Base-by-base conservation (phyloP, 2,113 vertebrate species). In the Cranoglanis bouderius region DNA sequence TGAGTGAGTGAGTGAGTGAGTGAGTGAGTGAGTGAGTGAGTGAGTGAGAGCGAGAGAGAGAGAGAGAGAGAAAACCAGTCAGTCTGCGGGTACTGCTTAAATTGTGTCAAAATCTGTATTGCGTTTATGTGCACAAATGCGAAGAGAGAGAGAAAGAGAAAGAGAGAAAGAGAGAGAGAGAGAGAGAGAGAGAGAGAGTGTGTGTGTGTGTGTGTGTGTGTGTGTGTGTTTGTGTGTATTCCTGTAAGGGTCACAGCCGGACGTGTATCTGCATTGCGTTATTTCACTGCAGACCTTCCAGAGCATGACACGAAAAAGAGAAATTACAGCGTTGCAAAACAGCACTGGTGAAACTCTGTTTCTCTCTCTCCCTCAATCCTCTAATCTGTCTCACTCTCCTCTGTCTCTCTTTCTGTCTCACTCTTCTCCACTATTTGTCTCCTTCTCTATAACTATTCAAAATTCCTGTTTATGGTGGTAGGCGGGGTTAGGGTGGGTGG, bases 251-350 rank as follows among this genome's bases (percentile, higher is more conserved):
- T 85, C 78, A 84, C 89, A 70, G 29, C 49, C 21, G 55, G 53
- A 51, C n/a, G 3, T 61, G 29, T 87, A 67, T 88, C 87, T 90
- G 51, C 55, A 86, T 51, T 59, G 61, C 81, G 38, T 61, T 46
- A 75, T 18, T 78, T 51, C 65, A 57, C n/a, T 85, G n/a, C 19
- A 87, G 63, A 82, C 83, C 63, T 85, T 85, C 14, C 51, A 81
- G 13, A 19, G 29, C 6, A 59, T 29, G 84, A 86, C 59, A 29
- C 43, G 85, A 59, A 84, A 63, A 87, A 55, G 74, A 77, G 57
- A 67, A 84, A 88, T 78, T 80, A 80, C 77, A 51, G 14, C 77
- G 14, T 80, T 89, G 77, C 89, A 88, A 89, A 88, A 88, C 43
- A 72, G 53, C 53, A 70, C 84, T 89, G 87, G 26, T 63, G 82